These are phyloP conservation scores for Tupaia tana DNA, from an alignment of 2,113 vertebrate genomes.

Conservation along the genomic window DNA sequence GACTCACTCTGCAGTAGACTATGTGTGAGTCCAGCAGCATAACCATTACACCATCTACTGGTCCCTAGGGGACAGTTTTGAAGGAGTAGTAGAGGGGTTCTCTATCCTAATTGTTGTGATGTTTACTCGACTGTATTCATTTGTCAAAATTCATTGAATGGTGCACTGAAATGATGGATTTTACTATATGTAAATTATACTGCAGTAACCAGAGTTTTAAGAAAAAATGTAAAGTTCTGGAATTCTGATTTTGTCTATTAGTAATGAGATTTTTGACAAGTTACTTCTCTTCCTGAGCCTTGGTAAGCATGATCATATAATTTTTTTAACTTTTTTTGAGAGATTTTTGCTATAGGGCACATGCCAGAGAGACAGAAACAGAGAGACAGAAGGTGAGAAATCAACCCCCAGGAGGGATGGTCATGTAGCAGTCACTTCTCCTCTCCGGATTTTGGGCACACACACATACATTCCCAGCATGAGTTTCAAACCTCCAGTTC, in stretches of 20 bases:
- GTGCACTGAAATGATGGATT: conserved; percentile 2
- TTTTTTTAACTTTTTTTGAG: too few species aligned
- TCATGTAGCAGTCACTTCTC: too few species aligned
- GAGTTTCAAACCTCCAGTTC: too few species aligned
- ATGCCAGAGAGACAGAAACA: too few species aligned
- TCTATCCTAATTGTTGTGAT: not conserved
- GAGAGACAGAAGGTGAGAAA: too few species aligned
- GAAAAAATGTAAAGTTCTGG: not conserved
- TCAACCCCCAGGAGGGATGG: too few species aligned
- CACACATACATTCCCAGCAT: too few species aligned
- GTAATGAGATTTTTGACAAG: conserved; percentile 30
- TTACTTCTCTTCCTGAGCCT: conserved; percentile 22
- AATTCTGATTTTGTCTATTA: conserved; percentile 9
- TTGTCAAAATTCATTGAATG: conserved; percentile 38
- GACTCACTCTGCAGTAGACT: too few species aligned
- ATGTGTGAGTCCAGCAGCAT: too few species aligned
- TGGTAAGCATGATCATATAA: not conserved
- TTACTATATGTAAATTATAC: conserved; percentile 39
- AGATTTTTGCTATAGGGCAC: too few species aligned
- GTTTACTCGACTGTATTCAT: not conserved
- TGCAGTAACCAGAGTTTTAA: conserved; percentile 12
- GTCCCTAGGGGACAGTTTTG: not conserved
- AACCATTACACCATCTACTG: too few species aligned
- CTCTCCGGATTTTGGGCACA: too few species aligned
- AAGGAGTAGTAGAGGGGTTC: not conserved